phyloP scores from a whole-genome alignment of 2,797 vertebrate species.

The Lophius americanus region DNA sequence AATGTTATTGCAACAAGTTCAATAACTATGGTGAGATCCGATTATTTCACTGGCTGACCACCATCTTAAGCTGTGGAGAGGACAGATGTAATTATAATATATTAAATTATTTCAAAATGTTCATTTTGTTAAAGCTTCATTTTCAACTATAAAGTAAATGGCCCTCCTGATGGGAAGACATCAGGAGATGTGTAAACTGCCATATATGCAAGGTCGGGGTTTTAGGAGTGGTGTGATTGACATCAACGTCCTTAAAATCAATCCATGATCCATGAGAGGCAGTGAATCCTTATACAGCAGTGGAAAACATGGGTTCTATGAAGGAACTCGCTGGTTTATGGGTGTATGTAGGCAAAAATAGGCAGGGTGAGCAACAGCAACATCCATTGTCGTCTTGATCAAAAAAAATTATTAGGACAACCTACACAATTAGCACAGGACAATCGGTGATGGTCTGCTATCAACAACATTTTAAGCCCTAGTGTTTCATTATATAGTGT shows the following conservation, averaged over 20 bases:
- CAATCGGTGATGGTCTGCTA: not conserved
- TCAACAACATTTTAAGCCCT: constrained; percentile 16
- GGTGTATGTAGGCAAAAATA: constrained; percentile 23
- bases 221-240: constrained; percentile 31
- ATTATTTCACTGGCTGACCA: no score
- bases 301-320: constrained; percentile 39
- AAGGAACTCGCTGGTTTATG: constrained; percentile 27
- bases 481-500: constrained; percentile 12
- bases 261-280: constrained; percentile 37
- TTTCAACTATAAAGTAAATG: constrained; percentile 1
- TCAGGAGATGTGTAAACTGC: constrained; percentile 47
- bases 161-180: constrained; percentile 17
- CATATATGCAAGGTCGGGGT: constrained; percentile 45
- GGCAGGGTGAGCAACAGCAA: constrained; percentile 15
- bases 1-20: no score
- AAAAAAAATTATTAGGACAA: constrained; percentile 18
- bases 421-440: constrained; percentile 11
- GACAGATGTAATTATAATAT: no score
- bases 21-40: no score
- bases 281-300: constrained; percentile 16
- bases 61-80: no score
- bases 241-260: constrained; percentile 57
- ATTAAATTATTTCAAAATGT: no score
- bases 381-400: constrained; percentile 4
- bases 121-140: not conserved